Percentiles rank a stretch among this genome's conserved stretches.
phyloP scores from a whole-genome alignment of 1,140 invertebrate species.

The Palaemon carinicauda region DNA sequence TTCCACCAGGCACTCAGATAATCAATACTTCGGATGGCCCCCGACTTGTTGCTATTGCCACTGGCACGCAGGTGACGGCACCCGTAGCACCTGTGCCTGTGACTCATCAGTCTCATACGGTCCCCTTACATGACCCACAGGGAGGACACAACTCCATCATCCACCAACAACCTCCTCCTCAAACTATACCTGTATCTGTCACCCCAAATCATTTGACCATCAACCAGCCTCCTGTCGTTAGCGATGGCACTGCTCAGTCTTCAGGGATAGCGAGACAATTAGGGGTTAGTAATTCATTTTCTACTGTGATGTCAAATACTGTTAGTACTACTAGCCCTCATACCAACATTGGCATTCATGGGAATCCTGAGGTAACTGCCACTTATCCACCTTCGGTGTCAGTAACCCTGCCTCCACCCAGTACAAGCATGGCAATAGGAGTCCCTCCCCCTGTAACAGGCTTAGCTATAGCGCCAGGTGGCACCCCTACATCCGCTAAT shows the following conservation, averaged over 20 bases:
- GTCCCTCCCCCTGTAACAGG: constrained; percentile 30
- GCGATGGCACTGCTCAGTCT: constrained; percentile 13
- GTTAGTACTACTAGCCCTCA: constrained; percentile 31
- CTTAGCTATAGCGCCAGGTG: constrained; percentile 20
- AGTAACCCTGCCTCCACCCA: constrained; percentile 31
- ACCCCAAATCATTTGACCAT: constrained; percentile 25
- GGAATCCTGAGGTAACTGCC: not conserved
- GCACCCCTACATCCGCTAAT: constrained; percentile 12
- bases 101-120: constrained; percentile 31
- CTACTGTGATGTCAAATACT: constrained; percentile 24
- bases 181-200: constrained; percentile 25
- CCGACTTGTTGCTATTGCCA: constrained; percentile 39
- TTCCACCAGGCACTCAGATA: constrained; percentile 53
- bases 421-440: constrained; percentile 22
- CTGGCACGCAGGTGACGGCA: constrained; percentile 27
- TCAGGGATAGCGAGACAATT: constrained; percentile 9
- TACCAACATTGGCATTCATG: constrained; percentile 23
- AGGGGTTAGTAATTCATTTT: constrained; percentile 27
- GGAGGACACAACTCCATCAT: not conserved
- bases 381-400: constrained; percentile 22
- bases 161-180: constrained; percentile 29
- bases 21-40: constrained; percentile 46
- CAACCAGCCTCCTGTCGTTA: constrained; percentile 21
- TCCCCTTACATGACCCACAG: constrained; percentile 33
- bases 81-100: constrained; percentile 24